Evolutionary conservation across 2,113 vertebrate genomes (phyloP), one percentile per base, ranked within the genome.

Genomic region (Acrocephalus kingi): DNA sequence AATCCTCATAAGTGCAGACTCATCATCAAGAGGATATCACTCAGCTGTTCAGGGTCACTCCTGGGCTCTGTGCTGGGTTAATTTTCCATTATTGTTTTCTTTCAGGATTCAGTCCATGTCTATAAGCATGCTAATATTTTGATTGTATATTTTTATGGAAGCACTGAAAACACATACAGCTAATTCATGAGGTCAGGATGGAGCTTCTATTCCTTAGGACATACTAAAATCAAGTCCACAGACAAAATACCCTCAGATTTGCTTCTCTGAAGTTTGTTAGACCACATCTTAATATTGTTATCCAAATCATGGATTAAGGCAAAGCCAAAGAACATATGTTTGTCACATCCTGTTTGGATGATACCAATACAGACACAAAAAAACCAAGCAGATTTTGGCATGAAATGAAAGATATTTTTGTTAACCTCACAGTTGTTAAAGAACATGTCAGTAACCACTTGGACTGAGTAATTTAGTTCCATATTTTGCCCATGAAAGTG

Each of bases 341-440:
- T 93, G 77, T 93, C 77, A 77, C 75, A 92, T 92, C 86, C 89
- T 84, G 59, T 92, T 94, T 94, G 87, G 56, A 82, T 78, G 82
- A 78, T 52, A 94, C 25, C 64, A 72, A 61, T 28, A 49, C 7
- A 83, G 67, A 93, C 54, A 92, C 62, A 76, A 89, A 91, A 41
- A 91, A 51, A 96, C 91, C 33, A 89, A 91, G 63, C 33, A 92
- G 74, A 80, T 94, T 96, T 85, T 85, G 75, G 51, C 87, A 90
- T 2, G 2, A 86, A 88, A 94, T 94, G 19, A 87, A 90, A 80
- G 63, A 56, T 3, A 31, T 80, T 94, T 92, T 69, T 28, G 39
- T 79, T 79, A 89, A 66, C n/a, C 71, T 82, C 71, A 59, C 24
- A 66, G 58, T 71, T 90, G 54, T 71, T 89, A 63, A 76, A 85